Evolutionary conservation across 2,888 invertebrate species (phyloP), one percentile per base, ranked within the genome.

Genomic region (Chymomyza fuscimana): DNA sequence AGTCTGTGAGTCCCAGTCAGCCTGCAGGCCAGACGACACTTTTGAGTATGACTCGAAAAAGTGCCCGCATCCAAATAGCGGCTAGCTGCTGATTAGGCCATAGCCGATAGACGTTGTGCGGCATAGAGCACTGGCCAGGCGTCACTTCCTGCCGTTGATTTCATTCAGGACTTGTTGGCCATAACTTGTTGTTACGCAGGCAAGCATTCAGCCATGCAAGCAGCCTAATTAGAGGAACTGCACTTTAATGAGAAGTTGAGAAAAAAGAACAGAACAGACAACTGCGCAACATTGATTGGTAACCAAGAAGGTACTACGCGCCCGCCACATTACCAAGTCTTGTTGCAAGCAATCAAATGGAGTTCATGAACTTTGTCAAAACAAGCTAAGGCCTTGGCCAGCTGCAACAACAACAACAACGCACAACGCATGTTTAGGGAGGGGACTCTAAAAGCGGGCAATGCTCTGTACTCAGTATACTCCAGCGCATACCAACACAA

Each of bases 121-220:
- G 36, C 36, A 36, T 3, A 5, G 16, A 25, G 25, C 25, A 4
- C 25, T 25, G 25, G 3, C 19, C 7, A 54, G 66, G 67, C 67
- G 67, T 77, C 73, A 86, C 84, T 86, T 83, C 84, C 83, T 73
- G 52, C 72, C 70, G 75, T 83, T 81, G 84, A 84, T 86, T 83
- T 78, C 78, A 81, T 75, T 81, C 65, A 65, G 58, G 32, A 32
- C 32, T 32, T 32, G 32, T 19, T 76, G 9, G 25, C 36, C 54
- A 15, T 40, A 10, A n/a, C n/a, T 54, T 32, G 32, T 67, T 62
- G 67, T 67, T 67, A 62, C 15, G 36, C 12, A 15, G 16, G 25
- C 32, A 32, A 29, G 58, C 58, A 58, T 22, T 58, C 58, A 58
- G 29, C 22, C 58, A 58, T 58, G 58, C 58, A 58, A 9, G 32